These are phyloP conservation scores for Ophion costatus DNA, from an alignment of 2,888 invertebrate genomes.

Conservation along the genomic window DNA sequence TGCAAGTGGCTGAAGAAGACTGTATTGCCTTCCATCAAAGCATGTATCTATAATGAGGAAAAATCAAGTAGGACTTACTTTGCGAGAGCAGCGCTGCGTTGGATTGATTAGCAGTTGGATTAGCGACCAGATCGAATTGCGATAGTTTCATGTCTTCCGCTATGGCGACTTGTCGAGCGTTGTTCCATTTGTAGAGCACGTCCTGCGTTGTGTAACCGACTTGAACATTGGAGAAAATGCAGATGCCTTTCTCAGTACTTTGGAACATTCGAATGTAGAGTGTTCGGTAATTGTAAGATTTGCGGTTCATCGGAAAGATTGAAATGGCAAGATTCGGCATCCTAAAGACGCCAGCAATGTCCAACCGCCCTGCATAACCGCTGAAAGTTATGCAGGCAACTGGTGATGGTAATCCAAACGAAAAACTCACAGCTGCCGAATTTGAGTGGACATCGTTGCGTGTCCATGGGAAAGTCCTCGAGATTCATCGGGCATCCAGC, in stretches of 20 bases:
- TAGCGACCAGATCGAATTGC: constrained; percentile 92
- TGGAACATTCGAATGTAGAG: neutral
- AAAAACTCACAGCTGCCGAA: constrained; percentile 91
- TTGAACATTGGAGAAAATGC: constrained; percentile 2
- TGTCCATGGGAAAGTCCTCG: constrained; percentile 94
- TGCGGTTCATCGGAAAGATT: neutral
- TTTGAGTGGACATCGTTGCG: constrained; percentile 91
- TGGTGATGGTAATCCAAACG: neutral
- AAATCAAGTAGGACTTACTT: constrained; percentile 71
- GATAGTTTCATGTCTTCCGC: constrained; percentile 93
- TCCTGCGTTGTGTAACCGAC: constrained; percentile 91
- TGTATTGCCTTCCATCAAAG: neutral
- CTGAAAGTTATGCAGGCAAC: neutral
- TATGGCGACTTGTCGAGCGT: constrained; percentile 89
- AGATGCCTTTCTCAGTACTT: neutral
- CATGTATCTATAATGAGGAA: neutral
- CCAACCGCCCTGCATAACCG: neutral
- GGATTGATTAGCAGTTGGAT: constrained; percentile 89
- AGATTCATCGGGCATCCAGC: constrained; percentile 94
- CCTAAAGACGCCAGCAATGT: no score
- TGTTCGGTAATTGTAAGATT: neutral
- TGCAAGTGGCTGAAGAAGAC: neutral
- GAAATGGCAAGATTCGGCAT: neutral
- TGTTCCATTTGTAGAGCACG: constrained; percentile 91
- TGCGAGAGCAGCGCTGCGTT: constrained; percentile 75